phyloP scores from a whole-genome alignment of 53 echinoderm and acorn worm species.

The Stichopus horrens region DNA sequence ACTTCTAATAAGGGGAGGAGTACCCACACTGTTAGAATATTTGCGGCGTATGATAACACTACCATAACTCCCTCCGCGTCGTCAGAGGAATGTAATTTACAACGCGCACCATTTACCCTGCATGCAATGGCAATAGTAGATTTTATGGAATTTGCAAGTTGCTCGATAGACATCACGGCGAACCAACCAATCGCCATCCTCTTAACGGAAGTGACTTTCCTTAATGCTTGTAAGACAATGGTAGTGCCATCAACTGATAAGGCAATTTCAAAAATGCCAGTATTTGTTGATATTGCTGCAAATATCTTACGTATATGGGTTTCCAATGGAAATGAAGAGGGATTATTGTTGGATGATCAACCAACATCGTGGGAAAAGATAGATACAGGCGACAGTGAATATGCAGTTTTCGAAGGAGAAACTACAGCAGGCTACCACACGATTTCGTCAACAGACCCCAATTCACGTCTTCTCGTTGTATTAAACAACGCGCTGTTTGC shows the following conservation, averaged over 20 bases:
- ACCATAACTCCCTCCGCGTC: not conserved
- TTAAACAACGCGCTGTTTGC: not conserved
- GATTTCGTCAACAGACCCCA: not conserved
- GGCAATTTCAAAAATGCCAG: not conserved
- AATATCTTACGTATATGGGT: slow-evolving; percentile 4
- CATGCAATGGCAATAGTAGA: not conserved
- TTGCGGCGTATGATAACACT: not conserved
- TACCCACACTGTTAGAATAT: not conserved
- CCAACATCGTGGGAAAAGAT: not conserved
- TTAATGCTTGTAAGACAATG: not conserved
- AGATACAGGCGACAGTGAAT: not conserved
- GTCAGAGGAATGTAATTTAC: not conserved
- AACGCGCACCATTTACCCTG: not conserved
- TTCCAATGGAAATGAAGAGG: slow-evolving; percentile 9
- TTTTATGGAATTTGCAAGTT: not conserved
- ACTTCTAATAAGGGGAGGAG: not conserved
- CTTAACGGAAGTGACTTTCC: not conserved
- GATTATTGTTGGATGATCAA: not conserved
- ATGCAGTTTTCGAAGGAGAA: not conserved
- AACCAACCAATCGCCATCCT: not conserved
- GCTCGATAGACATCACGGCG: not conserved
- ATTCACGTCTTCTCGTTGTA: not conserved
- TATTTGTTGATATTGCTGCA: not conserved
- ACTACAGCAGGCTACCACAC: not conserved
- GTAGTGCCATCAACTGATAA: not conserved